Evolutionary conservation across 2,888 invertebrate species (phyloP).

Genomic region (Meteorus colon): DNA sequence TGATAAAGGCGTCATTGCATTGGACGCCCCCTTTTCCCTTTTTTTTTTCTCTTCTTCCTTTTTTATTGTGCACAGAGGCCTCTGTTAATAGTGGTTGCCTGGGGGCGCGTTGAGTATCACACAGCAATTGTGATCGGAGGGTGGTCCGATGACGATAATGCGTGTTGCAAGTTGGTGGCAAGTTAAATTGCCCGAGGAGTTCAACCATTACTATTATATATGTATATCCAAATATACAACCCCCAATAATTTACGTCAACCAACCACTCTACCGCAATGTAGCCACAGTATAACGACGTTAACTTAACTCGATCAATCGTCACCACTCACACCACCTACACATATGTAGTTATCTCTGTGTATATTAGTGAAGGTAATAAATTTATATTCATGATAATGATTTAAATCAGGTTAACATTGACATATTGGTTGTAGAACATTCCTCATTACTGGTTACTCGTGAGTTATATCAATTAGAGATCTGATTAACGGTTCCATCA

Average conservation of each 20-base stretch:
- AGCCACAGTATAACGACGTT: constrained; percentile 64
- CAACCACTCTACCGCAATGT: constrained; percentile 52
- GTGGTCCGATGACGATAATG: constrained; percentile 61
- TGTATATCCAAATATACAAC: constrained; percentile 30
- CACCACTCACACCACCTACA: constrained; percentile 14
- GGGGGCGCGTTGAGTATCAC: constrained; percentile 41
- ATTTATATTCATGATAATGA: neutral
- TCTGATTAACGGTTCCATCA: constrained; percentile 5
- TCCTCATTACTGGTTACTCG: constrained; percentile 17
- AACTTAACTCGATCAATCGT: constrained; percentile 69
- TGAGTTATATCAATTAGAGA: constrained; percentile 4
- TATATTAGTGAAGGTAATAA: neutral
- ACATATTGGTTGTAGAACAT: constrained; percentile 32
- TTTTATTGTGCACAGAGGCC: constrained; percentile 40
- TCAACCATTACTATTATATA: constrained; percentile 49
- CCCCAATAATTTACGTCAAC: constrained; percentile 56
- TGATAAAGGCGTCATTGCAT: constrained; percentile 8
- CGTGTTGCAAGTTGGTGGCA: constrained; percentile 63
- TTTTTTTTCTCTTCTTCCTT: constrained; percentile 14
- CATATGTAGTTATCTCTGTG: neutral
- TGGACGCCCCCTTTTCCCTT: neutral
- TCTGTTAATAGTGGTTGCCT: constrained; percentile 26
- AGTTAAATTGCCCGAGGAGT: constrained; percentile 69
- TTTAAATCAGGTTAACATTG: constrained; percentile 22
- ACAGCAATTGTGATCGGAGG: constrained; percentile 45